Base-by-base conservation (phyloP, 1,140 invertebrate species). In the Pectinophora gossypiella region DNA sequence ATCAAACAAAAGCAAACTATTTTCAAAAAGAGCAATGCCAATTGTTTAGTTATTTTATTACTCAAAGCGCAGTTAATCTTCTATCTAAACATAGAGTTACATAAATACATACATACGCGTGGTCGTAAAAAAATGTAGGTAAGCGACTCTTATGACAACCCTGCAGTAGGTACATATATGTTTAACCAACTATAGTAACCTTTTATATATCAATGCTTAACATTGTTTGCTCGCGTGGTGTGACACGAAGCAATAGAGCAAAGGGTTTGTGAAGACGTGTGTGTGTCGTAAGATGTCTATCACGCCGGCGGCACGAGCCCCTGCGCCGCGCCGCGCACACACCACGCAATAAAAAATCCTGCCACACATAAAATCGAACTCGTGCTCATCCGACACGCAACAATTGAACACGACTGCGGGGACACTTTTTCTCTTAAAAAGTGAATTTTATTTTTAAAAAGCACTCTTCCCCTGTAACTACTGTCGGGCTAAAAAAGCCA, bases 371-470 rank as follows among this genome's bases (percentile, higher is more conserved):
- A 81, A 82, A 76, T 74, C 66, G 55, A 76, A 74, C 83, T 83
- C 80, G 83, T 86, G 83, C 83, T 77, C 83, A 80, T 81, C 79
- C 76, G 83, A 83, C 77, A 83, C 80, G 83, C 81, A 86, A 85
- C 83, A 85, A 86, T 83, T 84, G 77, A 64, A 84, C 67, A 69
- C 64, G 67, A 78, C 72, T 73, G 73, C 65, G 74, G 77, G 78
- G 81, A 83, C 76, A 82, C 64, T 85, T 80, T 80, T 78, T 75
- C 48, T 61, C 63, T 72, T 69, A 80, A 84, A 86, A 85, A 82
- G 69, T 72, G 58, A 63, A 77, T 73, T 82, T 85, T 82, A 78
- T 83, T 83, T 85, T 86, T 83, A 72, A 82, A 85, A 86, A 86
- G 77, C 68, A 66, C 65, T 69, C 64, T 77, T 81, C 76, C 83